Evolutionary conservation across 2,888 invertebrate species (phyloP).

Genomic region (Muscina levida): DNA sequence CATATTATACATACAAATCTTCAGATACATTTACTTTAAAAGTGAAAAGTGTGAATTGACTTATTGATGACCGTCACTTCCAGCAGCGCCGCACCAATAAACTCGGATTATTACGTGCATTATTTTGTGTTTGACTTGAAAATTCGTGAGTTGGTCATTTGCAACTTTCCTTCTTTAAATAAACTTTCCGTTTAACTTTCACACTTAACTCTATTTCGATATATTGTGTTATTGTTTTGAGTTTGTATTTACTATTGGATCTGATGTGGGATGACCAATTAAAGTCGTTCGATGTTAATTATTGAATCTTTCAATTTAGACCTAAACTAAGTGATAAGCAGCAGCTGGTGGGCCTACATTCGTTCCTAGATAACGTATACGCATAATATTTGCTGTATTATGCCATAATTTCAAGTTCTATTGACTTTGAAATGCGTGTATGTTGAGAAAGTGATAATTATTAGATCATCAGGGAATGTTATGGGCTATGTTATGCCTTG

Average conservation of each 20-base stretch:
- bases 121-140: constrained; percentile 3
- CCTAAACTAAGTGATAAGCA: too few species aligned
- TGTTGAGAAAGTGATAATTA: constrained; percentile 50
- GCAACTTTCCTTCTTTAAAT: constrained; percentile 71
- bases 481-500: too few species aligned
- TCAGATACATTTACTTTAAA: constrained; percentile 60
- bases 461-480: too few species aligned
- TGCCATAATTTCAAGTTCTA: constrained; percentile 40
- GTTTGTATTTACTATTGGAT: too few species aligned
- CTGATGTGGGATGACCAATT: neutral
- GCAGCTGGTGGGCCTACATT: too few species aligned
- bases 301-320: neutral
- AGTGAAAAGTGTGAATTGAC: constrained; percentile 77
- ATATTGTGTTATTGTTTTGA: neutral
- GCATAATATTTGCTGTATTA: constrained; percentile 22
- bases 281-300: neutral
- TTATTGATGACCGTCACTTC: constrained; percentile 32
- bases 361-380: too few species aligned
- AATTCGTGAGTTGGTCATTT: constrained; percentile 73
- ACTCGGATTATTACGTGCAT: constrained; percentile 45
- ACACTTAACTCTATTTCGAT: constrained; percentile 39
- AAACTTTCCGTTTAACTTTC: constrained; percentile 58
- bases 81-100: neutral
- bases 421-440: neutral
- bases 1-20: too few species aligned